phyloP scores from a whole-genome alignment of 2,113 vertebrate species.

The Eolophus roseicapilla region DNA sequence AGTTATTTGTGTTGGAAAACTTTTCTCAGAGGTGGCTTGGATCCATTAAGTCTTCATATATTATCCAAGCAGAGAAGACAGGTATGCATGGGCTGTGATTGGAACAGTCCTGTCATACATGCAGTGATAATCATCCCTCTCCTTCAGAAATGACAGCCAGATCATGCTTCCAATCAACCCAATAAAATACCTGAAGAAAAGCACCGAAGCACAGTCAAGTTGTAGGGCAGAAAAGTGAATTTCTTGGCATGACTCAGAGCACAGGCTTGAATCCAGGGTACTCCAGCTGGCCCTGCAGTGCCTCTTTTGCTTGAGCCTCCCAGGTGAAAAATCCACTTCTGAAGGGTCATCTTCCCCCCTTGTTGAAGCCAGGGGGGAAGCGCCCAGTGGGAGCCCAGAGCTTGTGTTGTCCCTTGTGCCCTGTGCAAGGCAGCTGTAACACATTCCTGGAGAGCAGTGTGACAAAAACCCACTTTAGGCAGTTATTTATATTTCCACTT shows the following conservation, averaged over 20 bases:
- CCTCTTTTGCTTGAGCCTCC: background rate
- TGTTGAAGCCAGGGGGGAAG: background rate
- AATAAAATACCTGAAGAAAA: background rate
- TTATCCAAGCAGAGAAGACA: background rate
- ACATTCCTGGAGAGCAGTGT: background rate
- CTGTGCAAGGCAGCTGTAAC: background rate
- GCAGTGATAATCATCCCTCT: background rate
- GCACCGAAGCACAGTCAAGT: background rate
- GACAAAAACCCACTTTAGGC: background rate
- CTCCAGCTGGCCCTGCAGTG: background rate
- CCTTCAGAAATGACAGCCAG: background rate
- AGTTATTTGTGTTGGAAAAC: background rate
- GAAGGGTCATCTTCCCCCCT: background rate
- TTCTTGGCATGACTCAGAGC: background rate
- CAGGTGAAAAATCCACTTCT: background rate
- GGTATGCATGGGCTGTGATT: background rate
- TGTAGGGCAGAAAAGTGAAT: background rate
- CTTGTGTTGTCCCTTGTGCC: background rate
- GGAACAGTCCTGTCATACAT: background rate
- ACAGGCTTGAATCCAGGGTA: background rate
- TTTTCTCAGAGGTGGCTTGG: background rate
- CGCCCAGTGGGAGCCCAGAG: background rate
- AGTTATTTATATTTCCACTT: background rate
- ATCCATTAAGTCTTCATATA: background rate
- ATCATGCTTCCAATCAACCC: background rate